Evolutionary conservation across 2,888 invertebrate genomes (phyloP).

Genomic region (Pristionchus fissidentatus): DNA sequence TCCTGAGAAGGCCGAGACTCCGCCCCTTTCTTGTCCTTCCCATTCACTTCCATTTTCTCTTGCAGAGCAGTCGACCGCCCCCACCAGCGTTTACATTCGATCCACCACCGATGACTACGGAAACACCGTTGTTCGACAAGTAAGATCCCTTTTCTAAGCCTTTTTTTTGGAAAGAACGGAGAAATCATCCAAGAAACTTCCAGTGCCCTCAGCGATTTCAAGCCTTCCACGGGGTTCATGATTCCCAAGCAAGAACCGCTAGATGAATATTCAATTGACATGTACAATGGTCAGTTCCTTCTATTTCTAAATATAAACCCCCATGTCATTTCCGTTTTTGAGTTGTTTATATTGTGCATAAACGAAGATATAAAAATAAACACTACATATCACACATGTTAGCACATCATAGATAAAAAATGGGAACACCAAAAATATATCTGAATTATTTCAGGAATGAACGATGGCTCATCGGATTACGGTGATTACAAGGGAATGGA

Average conservation of each 20-base stretch:
- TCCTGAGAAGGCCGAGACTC: too few relatives aligned
- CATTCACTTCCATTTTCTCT: too few relatives aligned
- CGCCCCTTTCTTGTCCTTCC: too few relatives aligned
- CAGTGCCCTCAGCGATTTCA: conserved; percentile 6
- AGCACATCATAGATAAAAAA: not conserved
- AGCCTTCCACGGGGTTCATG: not conserved
- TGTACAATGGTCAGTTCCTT: conserved; percentile 32
- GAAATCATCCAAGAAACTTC: not conserved
- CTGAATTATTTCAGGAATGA: not conserved
- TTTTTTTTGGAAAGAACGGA: too few relatives aligned
- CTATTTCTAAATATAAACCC: too few relatives aligned
- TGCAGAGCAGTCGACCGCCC: not conserved
- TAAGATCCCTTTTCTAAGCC: too few relatives aligned
- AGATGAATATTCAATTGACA: conserved; percentile 28
- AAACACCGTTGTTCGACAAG: conserved; percentile 2
- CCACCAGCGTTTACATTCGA: conserved; percentile 32
- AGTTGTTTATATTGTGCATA: not conserved
- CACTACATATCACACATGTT: not conserved
- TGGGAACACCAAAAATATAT: not conserved
- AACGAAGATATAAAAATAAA: not conserved
- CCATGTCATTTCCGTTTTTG: not conserved
- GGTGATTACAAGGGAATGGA: conserved; percentile 44
- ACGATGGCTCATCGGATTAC: conserved; percentile 41
- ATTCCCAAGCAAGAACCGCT: conserved; percentile 38
- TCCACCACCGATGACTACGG: not conserved